Conservation (phyloP, 2,113 vertebrate genomes). For the Microcebus murinus region DNA sequence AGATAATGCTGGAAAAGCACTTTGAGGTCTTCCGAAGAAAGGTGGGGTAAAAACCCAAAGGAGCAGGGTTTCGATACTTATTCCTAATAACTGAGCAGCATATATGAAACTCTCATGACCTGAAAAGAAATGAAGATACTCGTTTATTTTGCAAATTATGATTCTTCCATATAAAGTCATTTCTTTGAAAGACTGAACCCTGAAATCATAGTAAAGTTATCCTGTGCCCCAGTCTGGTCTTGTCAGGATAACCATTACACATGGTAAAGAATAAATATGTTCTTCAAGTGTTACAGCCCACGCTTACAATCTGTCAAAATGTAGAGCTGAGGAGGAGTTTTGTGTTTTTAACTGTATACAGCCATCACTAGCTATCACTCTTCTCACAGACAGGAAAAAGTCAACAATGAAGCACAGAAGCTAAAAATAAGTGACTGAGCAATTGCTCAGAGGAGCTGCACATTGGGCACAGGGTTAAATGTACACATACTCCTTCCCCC, state of each 20-base stretch:
- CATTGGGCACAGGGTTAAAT: slow-evolving; percentile 65
- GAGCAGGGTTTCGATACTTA: slow-evolving; percentile 19
- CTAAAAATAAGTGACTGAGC: slow-evolving; percentile 57
- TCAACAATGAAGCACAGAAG: slow-evolving; percentile 76
- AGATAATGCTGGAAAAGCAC: slow-evolving; percentile 55
- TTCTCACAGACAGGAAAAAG: slow-evolving; percentile 70
- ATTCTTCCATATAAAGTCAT: background rate
- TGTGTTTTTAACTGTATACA: slow-evolving; percentile 63
- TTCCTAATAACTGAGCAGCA: background rate
- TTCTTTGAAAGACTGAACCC: background rate
- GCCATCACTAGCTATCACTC: slow-evolving; percentile 56
- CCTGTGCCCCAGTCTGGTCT: slow-evolving; percentile 1
- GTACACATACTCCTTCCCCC: slow-evolving; percentile 20
- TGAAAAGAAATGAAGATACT: slow-evolving; percentile 4
- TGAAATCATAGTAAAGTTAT: slow-evolving; percentile 26
- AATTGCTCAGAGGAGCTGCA: slow-evolving; percentile 53
- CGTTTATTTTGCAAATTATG: slow-evolving; percentile 42
- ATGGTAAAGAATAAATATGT: slow-evolving; percentile 54
- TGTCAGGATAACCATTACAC: slow-evolving; percentile 65
- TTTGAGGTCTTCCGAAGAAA: slow-evolving; percentile 53
- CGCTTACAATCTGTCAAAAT: slow-evolving; percentile 73
- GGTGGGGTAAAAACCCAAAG: background rate
- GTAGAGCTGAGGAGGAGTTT: slow-evolving; percentile 57
- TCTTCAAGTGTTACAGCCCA: slow-evolving; percentile 63
- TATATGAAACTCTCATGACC: background rate